Percentiles rank a stretch among this genome's conserved stretches.
phyloP scores from a whole-genome alignment of 1,140 invertebrate genomes.

The Polyergus mexicanus region DNA sequence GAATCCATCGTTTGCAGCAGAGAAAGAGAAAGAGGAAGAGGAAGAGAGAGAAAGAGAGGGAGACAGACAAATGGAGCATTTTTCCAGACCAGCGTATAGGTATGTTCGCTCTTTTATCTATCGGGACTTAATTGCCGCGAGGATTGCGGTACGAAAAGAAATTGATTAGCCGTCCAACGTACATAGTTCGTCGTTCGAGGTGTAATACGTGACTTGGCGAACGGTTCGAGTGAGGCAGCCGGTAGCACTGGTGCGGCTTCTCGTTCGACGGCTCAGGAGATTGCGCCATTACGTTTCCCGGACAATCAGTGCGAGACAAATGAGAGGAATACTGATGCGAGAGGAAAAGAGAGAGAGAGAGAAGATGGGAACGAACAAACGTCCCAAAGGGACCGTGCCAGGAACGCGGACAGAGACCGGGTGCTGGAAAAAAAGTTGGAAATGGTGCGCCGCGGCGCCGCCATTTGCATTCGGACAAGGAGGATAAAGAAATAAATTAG shows the following conservation, averaged over 20 bases:
- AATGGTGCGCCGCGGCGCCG: slow-evolving; percentile 20
- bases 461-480: slow-evolving; percentile 74
- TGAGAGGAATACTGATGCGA: slow-evolving; percentile 80
- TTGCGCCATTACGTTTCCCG: slow-evolving; percentile 78
- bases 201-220: slow-evolving; percentile 76
- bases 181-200: slow-evolving; percentile 67
- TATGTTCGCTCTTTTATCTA: slow-evolving; percentile 43
- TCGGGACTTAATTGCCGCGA: slow-evolving; percentile 64
- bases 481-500: slow-evolving; percentile 75
- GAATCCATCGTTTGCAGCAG: slow-evolving; percentile 16
- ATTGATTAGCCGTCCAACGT: slow-evolving; percentile 71
- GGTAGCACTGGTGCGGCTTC: slow-evolving; percentile 25
- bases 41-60: not conserved
- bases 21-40: not conserved
- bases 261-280: slow-evolving; percentile 70
- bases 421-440: slow-evolving; percentile 53
- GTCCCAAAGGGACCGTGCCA: slow-evolving; percentile 54
- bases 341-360: not conserved
- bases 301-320: slow-evolving; percentile 80
- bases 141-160: slow-evolving; percentile 69
- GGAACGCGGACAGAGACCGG: not conserved
- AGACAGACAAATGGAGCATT: slow-evolving; percentile 28
- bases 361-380: slow-evolving; percentile 35
- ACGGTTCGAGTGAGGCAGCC: slow-evolving; percentile 53
- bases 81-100: slow-evolving; percentile 18